Percentiles rank a stretch among this genome's conserved stretches.
Evolutionary conservation across 2,888 invertebrate species (phyloP).

Genomic region (Mayetiola destructor): DNA sequence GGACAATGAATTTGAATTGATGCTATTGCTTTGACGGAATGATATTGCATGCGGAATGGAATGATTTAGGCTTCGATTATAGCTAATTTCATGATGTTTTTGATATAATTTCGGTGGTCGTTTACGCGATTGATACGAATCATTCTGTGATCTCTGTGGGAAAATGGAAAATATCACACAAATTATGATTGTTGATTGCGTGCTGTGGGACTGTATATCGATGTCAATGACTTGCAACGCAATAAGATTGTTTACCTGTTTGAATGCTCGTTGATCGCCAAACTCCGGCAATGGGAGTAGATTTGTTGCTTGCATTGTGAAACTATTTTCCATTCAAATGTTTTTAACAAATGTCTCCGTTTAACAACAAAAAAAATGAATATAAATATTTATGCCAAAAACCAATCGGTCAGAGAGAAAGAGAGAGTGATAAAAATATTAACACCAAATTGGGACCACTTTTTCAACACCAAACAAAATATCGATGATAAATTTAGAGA

Average conservation of each 20-base stretch:
- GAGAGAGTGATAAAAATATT: too few relatives aligned
- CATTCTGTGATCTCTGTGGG: neutral
- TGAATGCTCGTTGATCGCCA: conserved; percentile 4
- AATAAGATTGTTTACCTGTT: neutral
- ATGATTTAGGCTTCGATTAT: conserved; percentile 28
- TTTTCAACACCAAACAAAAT: too few relatives aligned
- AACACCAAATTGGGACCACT: too few relatives aligned
- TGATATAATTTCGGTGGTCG: conserved; percentile 24
- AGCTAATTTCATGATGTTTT: conserved; percentile 27
- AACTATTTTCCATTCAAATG: neutral
- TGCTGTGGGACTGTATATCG: neutral
- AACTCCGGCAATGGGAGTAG: neutral
- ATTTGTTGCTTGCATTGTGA: neutral
- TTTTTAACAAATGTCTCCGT: neutral
- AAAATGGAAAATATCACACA: too few relatives aligned
- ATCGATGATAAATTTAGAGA: too few relatives aligned
- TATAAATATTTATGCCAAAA: neutral
- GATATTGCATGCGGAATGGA: conserved; percentile 31
- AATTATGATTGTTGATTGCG: neutral
- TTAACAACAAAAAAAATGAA: neutral
- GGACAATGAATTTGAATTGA: neutral
- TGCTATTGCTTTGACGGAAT: conserved; percentile 23
- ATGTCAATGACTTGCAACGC: too few relatives aligned
- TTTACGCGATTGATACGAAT: neutral
- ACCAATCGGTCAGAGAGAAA: too few relatives aligned